Conservation (phyloP, 2,797 vertebrate species). For the Pristis pectinata region DNA sequence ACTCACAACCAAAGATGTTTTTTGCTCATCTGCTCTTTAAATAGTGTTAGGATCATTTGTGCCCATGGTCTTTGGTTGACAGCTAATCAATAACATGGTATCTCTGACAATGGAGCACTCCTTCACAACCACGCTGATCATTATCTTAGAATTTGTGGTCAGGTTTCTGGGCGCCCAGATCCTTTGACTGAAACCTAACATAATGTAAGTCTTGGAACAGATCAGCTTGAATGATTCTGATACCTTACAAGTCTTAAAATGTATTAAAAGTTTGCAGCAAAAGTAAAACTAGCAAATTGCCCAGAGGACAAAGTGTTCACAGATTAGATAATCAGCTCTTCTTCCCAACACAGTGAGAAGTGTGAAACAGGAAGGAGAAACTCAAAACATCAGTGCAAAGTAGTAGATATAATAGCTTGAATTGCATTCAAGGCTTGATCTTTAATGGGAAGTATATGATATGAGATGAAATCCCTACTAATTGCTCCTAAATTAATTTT, state of each 20-base stretch:
- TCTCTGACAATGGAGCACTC: too few relatives aligned
- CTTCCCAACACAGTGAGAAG: neutral
- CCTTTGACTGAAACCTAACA: neutral
- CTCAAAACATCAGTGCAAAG: neutral
- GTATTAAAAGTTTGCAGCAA: neutral
- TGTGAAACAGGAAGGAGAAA: neutral
- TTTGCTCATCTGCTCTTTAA: too few relatives aligned
- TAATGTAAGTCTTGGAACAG: neutral
- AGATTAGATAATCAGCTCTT: neutral
- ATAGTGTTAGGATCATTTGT: too few relatives aligned
- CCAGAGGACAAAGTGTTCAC: neutral
- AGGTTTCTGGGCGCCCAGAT: too few relatives aligned
- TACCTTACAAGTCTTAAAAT: neutral
- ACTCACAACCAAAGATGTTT: too few relatives aligned
- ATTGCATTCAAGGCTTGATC: neutral
- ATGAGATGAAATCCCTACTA: neutral
- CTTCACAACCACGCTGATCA: too few relatives aligned
- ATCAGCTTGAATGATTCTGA: neutral
- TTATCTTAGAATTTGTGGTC: too few relatives aligned
- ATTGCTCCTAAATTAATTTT: neutral
- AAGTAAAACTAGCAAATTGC: neutral
- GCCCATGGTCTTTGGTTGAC: too few relatives aligned
- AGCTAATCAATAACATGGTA: too few relatives aligned
- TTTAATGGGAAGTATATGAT: neutral
- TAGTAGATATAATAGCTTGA: neutral